Percentiles rank a stretch among this genome's conserved stretches.
Evolutionary conservation across 2,888 invertebrate genomes (phyloP).

Genomic region (Polymixis flavicincta): DNA sequence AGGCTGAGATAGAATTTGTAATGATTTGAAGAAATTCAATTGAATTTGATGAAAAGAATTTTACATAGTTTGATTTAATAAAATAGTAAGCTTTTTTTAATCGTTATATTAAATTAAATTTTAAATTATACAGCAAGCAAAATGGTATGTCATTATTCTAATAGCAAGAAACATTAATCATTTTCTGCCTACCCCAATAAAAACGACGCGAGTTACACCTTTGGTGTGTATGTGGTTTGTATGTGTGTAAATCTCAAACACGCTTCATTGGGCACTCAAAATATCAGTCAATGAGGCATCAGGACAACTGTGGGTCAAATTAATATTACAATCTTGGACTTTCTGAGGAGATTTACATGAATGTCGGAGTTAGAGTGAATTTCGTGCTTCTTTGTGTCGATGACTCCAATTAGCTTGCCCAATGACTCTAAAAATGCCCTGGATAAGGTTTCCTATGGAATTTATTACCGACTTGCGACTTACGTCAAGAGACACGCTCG

Average conservation of each 20-base stretch:
- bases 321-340: conserved; percentile 1
- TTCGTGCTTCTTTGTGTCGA: neutral
- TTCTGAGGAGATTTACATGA: neutral
- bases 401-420: neutral
- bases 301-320: conserved; percentile 2
- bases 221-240: too few relatives aligned
- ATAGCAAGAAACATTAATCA: neutral
- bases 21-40: conserved; percentile 34
- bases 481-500: neutral
- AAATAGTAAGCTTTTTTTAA: neutral
- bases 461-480: neutral
- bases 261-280: neutral
- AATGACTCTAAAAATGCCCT: neutral
- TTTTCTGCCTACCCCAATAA: neutral
- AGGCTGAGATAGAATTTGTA: conserved; percentile 36
- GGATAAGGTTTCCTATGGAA: neutral
- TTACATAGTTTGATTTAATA: neutral
- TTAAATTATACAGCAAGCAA: neutral
- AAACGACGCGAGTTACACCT: neutral
- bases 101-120: neutral
- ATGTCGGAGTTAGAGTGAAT: neutral
- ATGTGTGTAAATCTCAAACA: neutral
- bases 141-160: neutral
- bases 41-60: too few relatives aligned
- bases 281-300: conserved; percentile 1